phyloP scores from a whole-genome alignment of 2,888 invertebrate species.

The Drosophila basisetae region DNA sequence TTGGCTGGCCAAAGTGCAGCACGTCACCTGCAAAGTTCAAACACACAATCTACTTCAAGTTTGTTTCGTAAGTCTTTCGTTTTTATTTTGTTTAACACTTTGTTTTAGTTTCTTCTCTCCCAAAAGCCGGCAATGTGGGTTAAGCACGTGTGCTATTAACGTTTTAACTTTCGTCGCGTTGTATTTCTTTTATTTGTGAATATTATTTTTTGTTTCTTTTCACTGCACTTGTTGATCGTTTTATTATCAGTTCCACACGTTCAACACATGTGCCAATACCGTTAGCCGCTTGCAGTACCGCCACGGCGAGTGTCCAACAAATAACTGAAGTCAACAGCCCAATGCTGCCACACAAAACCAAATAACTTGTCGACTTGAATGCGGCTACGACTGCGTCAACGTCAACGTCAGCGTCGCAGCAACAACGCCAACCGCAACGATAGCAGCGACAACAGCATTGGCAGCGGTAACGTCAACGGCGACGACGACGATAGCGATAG shows the following conservation, averaged over 20 bases:
- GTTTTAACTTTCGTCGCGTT: conserved; percentile 44
- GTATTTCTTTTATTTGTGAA: conserved; percentile 4
- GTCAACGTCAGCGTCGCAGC: conserved; percentile 14
- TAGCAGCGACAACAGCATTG: conserved; percentile 25
- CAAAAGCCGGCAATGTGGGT: conserved; percentile 1
- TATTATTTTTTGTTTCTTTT: conserved; percentile 12
- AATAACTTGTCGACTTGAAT: conserved; percentile 56
- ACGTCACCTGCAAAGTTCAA: conserved; percentile 28
- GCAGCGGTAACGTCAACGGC: conserved; percentile 8
- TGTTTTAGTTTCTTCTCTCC: conserved; percentile 16
- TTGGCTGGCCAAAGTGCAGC: conserved; percentile 39
- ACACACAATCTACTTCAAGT: conserved; percentile 36
- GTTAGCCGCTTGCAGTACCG: conserved; percentile 76
- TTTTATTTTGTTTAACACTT: conserved; percentile 24
- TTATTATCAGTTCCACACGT: conserved; percentile 35
- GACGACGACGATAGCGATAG: conserved; percentile 34
- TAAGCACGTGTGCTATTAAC: conserved; percentile 20
- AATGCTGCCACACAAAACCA: conserved; percentile 82
- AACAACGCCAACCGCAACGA: conserved; percentile 20
- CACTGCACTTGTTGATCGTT: conserved; percentile 40
- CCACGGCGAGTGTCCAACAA: conserved; percentile 78
- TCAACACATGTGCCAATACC: conserved; percentile 43
- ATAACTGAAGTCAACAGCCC: conserved; percentile 79
- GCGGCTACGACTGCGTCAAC: conserved; percentile 31
- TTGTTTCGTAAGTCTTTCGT: conserved; percentile 72